phyloP scores from a whole-genome alignment of 2,797 vertebrate genomes.

The Acanthis flammea region DNA sequence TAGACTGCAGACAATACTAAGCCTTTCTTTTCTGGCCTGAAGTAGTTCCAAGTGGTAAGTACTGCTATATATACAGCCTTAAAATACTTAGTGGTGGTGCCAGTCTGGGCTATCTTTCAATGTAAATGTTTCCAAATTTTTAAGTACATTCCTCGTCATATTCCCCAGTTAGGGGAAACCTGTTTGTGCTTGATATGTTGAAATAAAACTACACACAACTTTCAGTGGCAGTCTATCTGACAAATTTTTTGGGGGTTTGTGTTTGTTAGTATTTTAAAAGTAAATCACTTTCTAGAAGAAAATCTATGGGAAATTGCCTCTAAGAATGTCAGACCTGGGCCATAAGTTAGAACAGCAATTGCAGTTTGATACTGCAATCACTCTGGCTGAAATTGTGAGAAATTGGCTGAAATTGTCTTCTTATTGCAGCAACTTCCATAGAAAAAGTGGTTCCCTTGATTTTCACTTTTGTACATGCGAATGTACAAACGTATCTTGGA shows the following conservation, averaged over 20 bases:
- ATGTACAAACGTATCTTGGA: neutral
- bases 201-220: slow-evolving; percentile 72
- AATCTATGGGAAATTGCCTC: neutral
- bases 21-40: slow-evolving; percentile 75
- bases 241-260: neutral
- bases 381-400: neutral
- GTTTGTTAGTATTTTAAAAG: neutral
- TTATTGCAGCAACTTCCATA: neutral
- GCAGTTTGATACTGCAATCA: neutral
- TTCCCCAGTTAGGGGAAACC: slow-evolving; percentile 56
- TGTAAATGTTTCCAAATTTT: slow-evolving; percentile 72
- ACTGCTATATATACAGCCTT: slow-evolving; percentile 75
- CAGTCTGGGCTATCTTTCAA: slow-evolving; percentile 70
- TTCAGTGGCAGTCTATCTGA: slow-evolving; percentile 26
- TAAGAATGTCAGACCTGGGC: neutral
- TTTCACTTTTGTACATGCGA: neutral
- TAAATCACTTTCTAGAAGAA: neutral
- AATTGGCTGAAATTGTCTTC: neutral
- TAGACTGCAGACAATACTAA: slow-evolving; percentile 67
- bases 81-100: slow-evolving; percentile 73
- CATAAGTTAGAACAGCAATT: neutral
- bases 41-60: slow-evolving; percentile 73
- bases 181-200: slow-evolving; percentile 72
- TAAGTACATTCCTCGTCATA: slow-evolving; percentile 68
- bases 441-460: neutral